Evolutionary conservation across 2,888 invertebrate species (phyloP), one percentile per base, ranked within the genome.

Genomic region (Molorchus minor): DNA sequence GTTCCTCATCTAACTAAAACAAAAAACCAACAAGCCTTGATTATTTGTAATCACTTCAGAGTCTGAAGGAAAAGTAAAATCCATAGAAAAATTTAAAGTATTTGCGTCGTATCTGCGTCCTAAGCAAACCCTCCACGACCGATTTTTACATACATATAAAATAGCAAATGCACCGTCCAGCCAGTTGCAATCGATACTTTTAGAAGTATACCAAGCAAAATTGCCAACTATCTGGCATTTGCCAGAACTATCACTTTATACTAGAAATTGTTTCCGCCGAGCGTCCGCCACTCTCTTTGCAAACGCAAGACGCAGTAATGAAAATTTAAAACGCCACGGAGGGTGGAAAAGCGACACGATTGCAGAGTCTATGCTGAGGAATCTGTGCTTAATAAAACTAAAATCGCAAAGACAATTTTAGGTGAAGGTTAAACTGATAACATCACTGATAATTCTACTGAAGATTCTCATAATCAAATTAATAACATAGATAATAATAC

Each of bases 261-360:
- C 20, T 10, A 40, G 51, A 51, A 38, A 51, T 40, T 51, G 51
- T 21, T 51, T 51, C 19, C 51, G 51, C 12, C 15, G 51, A 10
- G 41, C 41, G 17, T 51, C 51, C 7, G 41, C 38, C 17, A 51
- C 51, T 19, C 36, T 51, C 12, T 15, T 40, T 40, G 12, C 51
- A 40, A 51, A 51, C 40, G 12, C 51, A 36, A 40, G 40, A 1
- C 40, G 15, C n/a, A 40, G 20, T 40, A 16, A n/a, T n/a, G 16
- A 15, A 38, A 41, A 4, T 15, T 20, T 51, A 20, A 51, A 51
- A 51, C 40, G 36, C 7, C 16, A 2, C 15, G 40, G 41, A 44
- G 51, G 38, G 13, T 51, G 40, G 51, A 51, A 47, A 47, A 25
- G 15, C 12, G 33, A 20, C 29, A 17, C 30, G 15, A 47, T 47